phyloP scores from a whole-genome alignment of 2,113 vertebrate genomes.

The Rana temporaria region DNA sequence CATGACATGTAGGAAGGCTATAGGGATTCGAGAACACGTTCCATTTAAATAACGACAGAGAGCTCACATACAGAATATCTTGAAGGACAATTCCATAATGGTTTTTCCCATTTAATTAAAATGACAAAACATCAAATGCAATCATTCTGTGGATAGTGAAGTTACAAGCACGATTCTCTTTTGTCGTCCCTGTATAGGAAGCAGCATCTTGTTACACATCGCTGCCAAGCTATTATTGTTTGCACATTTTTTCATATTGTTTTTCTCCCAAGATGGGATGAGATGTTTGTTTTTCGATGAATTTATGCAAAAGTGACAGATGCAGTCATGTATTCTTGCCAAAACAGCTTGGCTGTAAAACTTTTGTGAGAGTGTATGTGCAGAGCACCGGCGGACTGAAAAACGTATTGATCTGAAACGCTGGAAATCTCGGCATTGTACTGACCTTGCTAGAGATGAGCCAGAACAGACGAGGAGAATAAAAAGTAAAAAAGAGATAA shows the following conservation, averaged over 20 bases:
- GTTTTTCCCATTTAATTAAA: conserved; percentile 53
- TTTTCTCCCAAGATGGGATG: conserved; percentile 43
- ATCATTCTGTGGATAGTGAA: conserved; percentile 15
- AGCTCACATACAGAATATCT: conserved; percentile 25
- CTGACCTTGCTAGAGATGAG: background rate
- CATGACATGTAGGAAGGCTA: background rate
- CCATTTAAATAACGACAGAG: background rate
- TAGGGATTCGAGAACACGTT: conserved; percentile 25
- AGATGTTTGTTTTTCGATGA: conserved; percentile 43
- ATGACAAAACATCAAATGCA: conserved; percentile 50
- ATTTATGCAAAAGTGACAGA: conserved; percentile 54
- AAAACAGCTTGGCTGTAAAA: conserved; percentile 37
- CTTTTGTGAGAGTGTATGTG: background rate
- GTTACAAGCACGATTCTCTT: background rate
- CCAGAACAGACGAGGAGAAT: too few relatives aligned
- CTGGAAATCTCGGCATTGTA: background rate
- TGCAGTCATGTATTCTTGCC: conserved; percentile 34
- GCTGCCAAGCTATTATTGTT: conserved; percentile 50
- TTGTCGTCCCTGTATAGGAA: conserved; percentile 4
- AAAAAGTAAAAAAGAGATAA: too few relatives aligned
- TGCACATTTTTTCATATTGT: conserved; percentile 47
- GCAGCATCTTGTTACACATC: conserved; percentile 50
- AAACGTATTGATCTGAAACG: background rate
- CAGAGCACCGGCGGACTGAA: background rate
- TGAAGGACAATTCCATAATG: conserved; percentile 57